Percentiles rank a stretch among this genome's conserved stretches.
These are phyloP conservation scores for Neocrepidodera transversa DNA, from an alignment of 2,888 invertebrate species.

Conservation along the genomic window DNA sequence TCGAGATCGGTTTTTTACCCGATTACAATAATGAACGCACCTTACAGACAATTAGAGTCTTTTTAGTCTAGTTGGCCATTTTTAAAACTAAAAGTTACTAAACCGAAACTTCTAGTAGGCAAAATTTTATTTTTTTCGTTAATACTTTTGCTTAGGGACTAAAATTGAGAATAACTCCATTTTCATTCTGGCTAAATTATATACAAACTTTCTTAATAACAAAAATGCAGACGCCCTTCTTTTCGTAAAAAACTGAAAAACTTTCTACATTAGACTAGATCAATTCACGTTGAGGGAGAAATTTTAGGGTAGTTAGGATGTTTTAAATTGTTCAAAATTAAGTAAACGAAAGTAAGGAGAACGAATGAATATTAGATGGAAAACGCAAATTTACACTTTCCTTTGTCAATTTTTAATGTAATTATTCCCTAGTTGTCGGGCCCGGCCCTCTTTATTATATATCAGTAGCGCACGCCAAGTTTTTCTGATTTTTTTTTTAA, in stretches of 20 bases:
- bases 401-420: constrained; percentile 3
- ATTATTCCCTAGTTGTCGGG: neutral
- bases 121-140: no score
- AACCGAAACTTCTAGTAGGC: no score
- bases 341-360: neutral
- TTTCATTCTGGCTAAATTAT: constrained; percentile 23
- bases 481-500: no score
- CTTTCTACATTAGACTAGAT: constrained; percentile 18
- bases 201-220: constrained; percentile 27
- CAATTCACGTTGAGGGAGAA: constrained; percentile 14
- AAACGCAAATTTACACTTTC: constrained; percentile 1
- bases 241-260: constrained; percentile 20
- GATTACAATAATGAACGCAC: no score
- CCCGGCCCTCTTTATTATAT: neutral
- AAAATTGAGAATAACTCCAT: constrained; percentile 15
- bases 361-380: constrained; percentile 6
- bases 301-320: constrained; percentile 17
- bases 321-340: constrained; percentile 14
- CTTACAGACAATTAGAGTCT: no score
- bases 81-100: no score
- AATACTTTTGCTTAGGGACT: neutral
- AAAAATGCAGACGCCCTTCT: constrained; percentile 17
- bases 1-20: no score
- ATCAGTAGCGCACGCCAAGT: neutral
- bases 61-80: no score